Base-by-base conservation (phyloP, 2,113 vertebrate species). In the Microtus ochrogaster region DNA sequence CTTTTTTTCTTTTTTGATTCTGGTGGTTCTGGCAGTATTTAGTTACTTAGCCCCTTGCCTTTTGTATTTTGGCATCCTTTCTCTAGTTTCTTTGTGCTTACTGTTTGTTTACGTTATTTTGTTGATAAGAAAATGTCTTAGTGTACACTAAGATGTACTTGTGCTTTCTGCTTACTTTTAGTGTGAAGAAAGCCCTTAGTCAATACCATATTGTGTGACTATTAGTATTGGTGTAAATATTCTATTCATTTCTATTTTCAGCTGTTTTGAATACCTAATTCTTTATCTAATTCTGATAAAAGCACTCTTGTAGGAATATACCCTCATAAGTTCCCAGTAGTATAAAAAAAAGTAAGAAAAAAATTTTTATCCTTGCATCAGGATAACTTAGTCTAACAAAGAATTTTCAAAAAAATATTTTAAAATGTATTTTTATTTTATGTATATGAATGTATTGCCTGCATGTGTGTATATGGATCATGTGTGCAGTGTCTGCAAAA, bases 211-310 rank as follows among this genome's bases (percentile, higher is more conserved):
- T 47, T 96, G 58, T 86, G 19, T 79, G 61, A 93, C 68, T n/a
- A n/a, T 47, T 89, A 16, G 24, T 19, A 49, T 89, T 89, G 85
- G 24, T 93, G 12, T 61, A 88, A 81, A 61, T 91, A 82, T 63
- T 92, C 16, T 36, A 72, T 94, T 72, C 81, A 52, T 86, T 96
- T 79, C 81, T 22, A 74, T 94, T 85, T 91, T 88, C 41, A 92
- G 52, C 26, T 24, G 36, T 21, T 92, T 96, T 30, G 55, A 63
- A 65, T 79, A 26, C 88, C 93, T 83, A 74, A 65, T 78, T 65
- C 61, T n/a, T 66, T 16, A 65, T 58, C 55, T 58, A 58, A 58
- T 95, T 76, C 1, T 30, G 36, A 33, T 92, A n/a, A 79, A 68
- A 89, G 33, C 33, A 89, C 3, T 92, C 7, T 79, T 83, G 11